Conservation (phyloP, 2,797 vertebrate species). For the Scarus forsteni region DNA sequence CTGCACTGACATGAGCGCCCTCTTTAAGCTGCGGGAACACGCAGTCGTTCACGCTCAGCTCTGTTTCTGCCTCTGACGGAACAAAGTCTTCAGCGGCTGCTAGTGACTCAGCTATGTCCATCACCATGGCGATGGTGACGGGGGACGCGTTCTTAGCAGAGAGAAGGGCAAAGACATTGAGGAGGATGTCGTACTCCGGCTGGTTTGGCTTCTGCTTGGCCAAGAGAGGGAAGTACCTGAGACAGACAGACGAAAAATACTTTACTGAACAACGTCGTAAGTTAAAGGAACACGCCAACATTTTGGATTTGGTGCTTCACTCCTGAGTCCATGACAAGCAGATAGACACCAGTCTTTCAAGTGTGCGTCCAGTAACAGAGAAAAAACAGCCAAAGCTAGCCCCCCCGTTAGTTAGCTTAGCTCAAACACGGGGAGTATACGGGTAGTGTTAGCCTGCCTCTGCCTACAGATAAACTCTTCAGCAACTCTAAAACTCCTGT, state of each 20-base stretch:
- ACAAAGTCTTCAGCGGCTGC: constrained; percentile 89
- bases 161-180: constrained; percentile 92
- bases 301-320: too few species aligned
- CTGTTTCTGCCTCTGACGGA: constrained; percentile 76
- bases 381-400: too few species aligned
- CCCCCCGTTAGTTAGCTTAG: too few species aligned
- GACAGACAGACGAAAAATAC: neutral
- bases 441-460: too few species aligned
- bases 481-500: too few species aligned
- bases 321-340: too few species aligned
- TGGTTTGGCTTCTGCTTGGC: constrained; percentile 89
- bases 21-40: constrained; percentile 72
- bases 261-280: neutral
- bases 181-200: constrained; percentile 88
- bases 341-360: neutral
- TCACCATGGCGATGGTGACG: constrained; percentile 85
- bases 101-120: constrained; percentile 91
- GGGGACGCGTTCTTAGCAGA: constrained; percentile 89
- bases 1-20: constrained; percentile 68
- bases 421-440: too few species aligned
- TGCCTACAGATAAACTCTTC: too few species aligned
- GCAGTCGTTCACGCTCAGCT: constrained; percentile 82
- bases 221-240: constrained; percentile 92
- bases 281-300: too few species aligned
- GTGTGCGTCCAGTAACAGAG: too few species aligned